phyloP scores from a whole-genome alignment of 2,113 vertebrate genomes.

The Pachypanchax playfairii region DNA sequence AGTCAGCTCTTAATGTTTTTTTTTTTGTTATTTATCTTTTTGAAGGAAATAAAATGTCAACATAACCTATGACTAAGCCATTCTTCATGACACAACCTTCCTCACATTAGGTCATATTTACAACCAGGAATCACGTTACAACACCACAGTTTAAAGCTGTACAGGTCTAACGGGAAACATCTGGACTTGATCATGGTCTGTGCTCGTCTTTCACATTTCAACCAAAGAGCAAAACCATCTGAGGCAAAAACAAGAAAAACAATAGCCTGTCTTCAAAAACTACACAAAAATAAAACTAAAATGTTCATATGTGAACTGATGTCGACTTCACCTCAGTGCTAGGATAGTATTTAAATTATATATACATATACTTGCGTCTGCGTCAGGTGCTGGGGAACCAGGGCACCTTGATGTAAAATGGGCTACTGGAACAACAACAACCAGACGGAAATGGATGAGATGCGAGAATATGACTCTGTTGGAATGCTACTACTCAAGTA shows the following conservation, averaged over 20 bases:
- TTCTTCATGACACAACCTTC: conserved; percentile 12
- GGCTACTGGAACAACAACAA: no score
- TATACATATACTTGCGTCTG: no score
- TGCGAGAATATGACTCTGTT: no score
- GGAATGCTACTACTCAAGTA: no score
- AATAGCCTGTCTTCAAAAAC: conserved; percentile 7
- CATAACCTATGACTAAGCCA: conserved; percentile 19
- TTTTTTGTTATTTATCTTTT: no score
- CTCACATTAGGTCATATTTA: conserved; percentile 30
- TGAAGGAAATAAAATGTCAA: neutral
- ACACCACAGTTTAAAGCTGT: conserved; percentile 23
- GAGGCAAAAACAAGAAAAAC: conserved; percentile 35
- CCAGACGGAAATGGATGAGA: no score
- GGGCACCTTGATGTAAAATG: no score
- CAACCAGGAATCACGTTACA: conserved; percentile 40
- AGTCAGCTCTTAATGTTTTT: conserved; percentile 1
- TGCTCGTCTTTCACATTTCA: conserved; percentile 46
- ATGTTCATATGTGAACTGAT: conserved; percentile 15
- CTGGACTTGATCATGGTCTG: conserved; percentile 56
- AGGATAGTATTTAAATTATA: conserved; percentile 17
- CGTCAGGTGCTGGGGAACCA: no score
- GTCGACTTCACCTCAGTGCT: neutral
- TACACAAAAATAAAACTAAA: conserved; percentile 12
- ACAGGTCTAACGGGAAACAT: conserved; percentile 68
- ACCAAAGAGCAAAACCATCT: conserved; percentile 55